These are phyloP conservation scores for Drosophila bocqueti DNA, from an alignment of 1,140 invertebrate genomes.

Conservation along the genomic window DNA sequence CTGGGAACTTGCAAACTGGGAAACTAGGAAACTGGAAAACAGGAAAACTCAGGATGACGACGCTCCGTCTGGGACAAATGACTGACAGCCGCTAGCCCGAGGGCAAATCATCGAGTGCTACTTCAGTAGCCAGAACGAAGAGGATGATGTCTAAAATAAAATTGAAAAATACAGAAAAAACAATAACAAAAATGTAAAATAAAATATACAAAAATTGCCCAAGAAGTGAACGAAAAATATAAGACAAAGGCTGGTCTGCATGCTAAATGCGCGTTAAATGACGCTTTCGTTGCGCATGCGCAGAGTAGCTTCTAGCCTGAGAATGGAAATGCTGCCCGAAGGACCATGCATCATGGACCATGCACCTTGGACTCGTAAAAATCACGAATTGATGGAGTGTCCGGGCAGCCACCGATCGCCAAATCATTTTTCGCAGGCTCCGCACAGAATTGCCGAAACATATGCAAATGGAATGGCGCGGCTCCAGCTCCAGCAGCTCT, in stretches of 20 bases:
- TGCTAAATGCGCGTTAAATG: constrained; percentile 83
- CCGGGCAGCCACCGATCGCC: constrained; percentile 72
- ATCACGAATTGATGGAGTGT: constrained; percentile 85
- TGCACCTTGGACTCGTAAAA: constrained; percentile 84
- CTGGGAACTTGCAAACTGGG: background rate
- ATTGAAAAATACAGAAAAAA: constrained; percentile 27
- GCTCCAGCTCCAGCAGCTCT: background rate
- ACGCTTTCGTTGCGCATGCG: constrained; percentile 81
- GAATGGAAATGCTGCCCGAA: constrained; percentile 21
- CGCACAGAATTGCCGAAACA: constrained; percentile 81
- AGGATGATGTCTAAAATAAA: constrained; percentile 50
- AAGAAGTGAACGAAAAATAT: constrained; percentile 12
- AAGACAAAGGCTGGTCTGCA: constrained; percentile 30
- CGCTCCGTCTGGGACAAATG: constrained; percentile 72
- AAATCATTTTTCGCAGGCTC: constrained; percentile 78
- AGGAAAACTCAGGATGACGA: constrained; percentile 34
- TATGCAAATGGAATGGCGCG: constrained; percentile 71
- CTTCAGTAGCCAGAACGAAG: constrained; percentile 74
- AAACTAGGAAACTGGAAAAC: constrained; percentile 5
- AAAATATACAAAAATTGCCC: background rate
- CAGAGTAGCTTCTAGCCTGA: constrained; percentile 14
- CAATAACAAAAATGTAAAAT: background rate
- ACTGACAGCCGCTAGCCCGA: constrained; percentile 69
- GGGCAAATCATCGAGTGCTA: constrained; percentile 68
- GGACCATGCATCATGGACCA: constrained; percentile 21